Conservation (phyloP, 1,140 invertebrate genomes). For the Diorhabda carinulata region DNA sequence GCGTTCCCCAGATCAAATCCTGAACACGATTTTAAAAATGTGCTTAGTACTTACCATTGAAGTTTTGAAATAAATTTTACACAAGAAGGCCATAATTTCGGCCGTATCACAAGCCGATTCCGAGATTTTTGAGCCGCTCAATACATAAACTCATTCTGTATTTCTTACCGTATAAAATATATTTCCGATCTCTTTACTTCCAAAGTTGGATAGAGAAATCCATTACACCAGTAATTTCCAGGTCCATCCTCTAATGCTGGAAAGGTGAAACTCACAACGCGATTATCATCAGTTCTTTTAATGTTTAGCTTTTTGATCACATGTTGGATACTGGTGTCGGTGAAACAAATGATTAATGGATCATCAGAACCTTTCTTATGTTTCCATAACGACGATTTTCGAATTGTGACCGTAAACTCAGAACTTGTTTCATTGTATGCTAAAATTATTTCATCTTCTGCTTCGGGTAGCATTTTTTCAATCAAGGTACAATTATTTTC, state of each 20-base stretch:
- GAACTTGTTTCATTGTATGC: neutral
- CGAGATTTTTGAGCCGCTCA: no score
- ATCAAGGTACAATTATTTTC: constrained; percentile 13
- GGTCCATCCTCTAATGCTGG: constrained; percentile 6
- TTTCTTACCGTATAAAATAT: constrained; percentile 12
- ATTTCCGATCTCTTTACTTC: constrained; percentile 6
- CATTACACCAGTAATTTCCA: constrained; percentile 31
- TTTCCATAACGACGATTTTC: constrained; percentile 19
- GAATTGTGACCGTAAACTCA: constrained; percentile 14
- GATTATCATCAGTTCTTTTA: neutral
- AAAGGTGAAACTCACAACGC: neutral
- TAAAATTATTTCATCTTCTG: constrained; percentile 8
- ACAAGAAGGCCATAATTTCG: no score
- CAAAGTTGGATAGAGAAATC: constrained; percentile 27
- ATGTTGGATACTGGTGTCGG: constrained; percentile 16
- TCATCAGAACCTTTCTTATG: neutral
- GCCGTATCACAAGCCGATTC: no score
- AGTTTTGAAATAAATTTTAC: no score
- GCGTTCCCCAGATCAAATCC: no score
- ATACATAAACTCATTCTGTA: no score
- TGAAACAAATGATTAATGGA: constrained; percentile 28
- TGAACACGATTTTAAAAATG: no score
- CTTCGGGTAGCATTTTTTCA: neutral
- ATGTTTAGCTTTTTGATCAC: constrained; percentile 15
- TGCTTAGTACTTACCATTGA: no score